Evolutionary conservation across 2,888 invertebrate genomes (phyloP).

Genomic region (Clepsis dumicolana): DNA sequence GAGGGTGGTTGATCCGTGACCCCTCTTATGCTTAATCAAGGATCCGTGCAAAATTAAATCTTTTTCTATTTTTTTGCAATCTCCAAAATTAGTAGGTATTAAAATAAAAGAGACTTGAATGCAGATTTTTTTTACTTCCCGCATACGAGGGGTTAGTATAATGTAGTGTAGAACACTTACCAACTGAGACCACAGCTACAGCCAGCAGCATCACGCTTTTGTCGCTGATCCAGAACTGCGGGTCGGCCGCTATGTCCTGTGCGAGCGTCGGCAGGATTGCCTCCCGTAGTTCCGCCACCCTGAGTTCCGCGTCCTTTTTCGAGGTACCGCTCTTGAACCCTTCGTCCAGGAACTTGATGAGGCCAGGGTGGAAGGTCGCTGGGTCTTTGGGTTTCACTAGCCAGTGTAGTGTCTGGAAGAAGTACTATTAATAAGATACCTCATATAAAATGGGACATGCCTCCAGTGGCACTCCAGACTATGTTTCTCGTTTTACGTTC

Average conservation of each 20-base stretch:
- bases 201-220: conserved; percentile 89
- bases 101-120: no score
- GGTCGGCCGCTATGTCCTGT: conserved; percentile 84
- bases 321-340: conserved; percentile 90
- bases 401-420: conserved; percentile 90
- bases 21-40: no score
- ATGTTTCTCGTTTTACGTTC: no score
- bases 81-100: no score
- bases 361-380: conserved; percentile 93
- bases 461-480: no score
- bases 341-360: conserved; percentile 90
- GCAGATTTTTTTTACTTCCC: no score
- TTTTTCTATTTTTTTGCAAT: no score
- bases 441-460: no score
- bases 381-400: conserved; percentile 93
- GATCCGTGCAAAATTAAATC: no score
- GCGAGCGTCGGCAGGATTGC: conserved; percentile 87
- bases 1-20: no score
- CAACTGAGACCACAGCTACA: conserved; percentile 89
- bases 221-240: conserved; percentile 89
- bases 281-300: conserved; percentile 89
- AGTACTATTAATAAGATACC: no score
- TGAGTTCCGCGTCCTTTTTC: conserved; percentile 88
- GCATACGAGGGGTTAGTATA: no score
- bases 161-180: conserved; percentile 1